Conservation (phyloP, 35 echinoderm and acorn worm genomes). For the Patiria miniata region DNA sequence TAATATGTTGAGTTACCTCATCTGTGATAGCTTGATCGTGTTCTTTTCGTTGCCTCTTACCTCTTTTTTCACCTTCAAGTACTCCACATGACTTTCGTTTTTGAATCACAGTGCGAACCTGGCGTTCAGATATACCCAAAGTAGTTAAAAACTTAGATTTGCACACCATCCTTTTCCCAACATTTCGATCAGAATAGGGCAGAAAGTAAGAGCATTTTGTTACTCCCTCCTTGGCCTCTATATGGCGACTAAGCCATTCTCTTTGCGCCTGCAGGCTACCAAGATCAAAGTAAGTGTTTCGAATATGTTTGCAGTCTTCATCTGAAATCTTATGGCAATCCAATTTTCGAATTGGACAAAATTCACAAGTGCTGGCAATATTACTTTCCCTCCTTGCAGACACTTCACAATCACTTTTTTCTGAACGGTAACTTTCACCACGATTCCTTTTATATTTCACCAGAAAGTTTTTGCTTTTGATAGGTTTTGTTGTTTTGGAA, state of each 20-base stretch:
- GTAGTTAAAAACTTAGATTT: slow-evolving; percentile 36
- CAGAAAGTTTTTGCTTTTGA: background rate
- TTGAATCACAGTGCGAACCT: slow-evolving; percentile 14
- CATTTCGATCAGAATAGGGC: background rate
- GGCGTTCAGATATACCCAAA: slow-evolving; percentile 9
- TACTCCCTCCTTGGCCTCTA: background rate
- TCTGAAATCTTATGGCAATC: background rate
- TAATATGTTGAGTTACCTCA: slow-evolving; percentile 34
- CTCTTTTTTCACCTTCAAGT: slow-evolving; percentile 32
- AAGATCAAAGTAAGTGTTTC: background rate
- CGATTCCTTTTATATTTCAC: slow-evolving; percentile 20
- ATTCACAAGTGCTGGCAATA: background rate
- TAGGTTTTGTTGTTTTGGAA: background rate
- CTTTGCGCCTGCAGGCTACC: background rate
- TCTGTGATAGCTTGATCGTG: background rate
- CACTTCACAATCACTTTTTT: background rate
- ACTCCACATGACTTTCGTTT: slow-evolving; percentile 13
- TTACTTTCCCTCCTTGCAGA: background rate
- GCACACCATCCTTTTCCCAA: slow-evolving; percentile 35
- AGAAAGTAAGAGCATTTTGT: slow-evolving; percentile 7
- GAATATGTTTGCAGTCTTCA: background rate
- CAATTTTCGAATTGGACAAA: background rate
- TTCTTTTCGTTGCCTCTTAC: background rate
- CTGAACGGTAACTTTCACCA: background rate
- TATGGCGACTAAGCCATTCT: background rate